phyloP scores from a whole-genome alignment of 2,888 invertebrate genomes.

The Lasioglossum villosulum region DNA sequence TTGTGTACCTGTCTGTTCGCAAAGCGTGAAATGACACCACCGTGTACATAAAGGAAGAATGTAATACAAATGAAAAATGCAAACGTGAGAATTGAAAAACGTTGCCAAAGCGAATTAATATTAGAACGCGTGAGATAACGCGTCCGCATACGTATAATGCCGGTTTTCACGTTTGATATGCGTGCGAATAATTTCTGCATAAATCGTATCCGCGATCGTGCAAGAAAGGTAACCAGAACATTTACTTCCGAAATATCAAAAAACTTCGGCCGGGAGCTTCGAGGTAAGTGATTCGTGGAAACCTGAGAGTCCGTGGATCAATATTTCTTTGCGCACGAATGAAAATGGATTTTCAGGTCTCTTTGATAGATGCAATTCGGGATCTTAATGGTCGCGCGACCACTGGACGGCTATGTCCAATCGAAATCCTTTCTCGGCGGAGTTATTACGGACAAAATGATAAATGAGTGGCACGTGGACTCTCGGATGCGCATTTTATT shows the following conservation, averaged over 20 bases:
- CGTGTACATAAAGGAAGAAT: not conserved
- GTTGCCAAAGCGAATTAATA: not conserved
- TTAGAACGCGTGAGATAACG: not conserved
- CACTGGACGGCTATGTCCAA: not conserved
- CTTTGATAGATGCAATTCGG: not conserved
- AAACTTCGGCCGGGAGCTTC: not conserved
- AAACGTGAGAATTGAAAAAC: not conserved
- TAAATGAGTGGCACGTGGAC: not conserved
- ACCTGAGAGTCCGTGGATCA: not conserved
- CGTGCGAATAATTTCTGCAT: not conserved
- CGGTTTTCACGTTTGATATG: not conserved
- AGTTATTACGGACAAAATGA: not conserved
- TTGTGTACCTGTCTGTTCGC: not conserved
- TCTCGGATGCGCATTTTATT: not conserved
- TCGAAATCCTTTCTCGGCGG: not conserved
- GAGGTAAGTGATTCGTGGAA: not conserved
- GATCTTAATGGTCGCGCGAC: not conserved
- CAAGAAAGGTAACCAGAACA: not conserved
- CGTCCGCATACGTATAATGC: not conserved
- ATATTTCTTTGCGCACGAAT: not conserved
- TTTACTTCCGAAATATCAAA: not conserved
- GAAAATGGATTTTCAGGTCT: not conserved
- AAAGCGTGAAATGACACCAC: not conserved
- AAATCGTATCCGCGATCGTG: not conserved
- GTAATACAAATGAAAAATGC: not conserved